phyloP scores from a whole-genome alignment of 1,140 invertebrate genomes.

The Oscheius sp. region DNA sequence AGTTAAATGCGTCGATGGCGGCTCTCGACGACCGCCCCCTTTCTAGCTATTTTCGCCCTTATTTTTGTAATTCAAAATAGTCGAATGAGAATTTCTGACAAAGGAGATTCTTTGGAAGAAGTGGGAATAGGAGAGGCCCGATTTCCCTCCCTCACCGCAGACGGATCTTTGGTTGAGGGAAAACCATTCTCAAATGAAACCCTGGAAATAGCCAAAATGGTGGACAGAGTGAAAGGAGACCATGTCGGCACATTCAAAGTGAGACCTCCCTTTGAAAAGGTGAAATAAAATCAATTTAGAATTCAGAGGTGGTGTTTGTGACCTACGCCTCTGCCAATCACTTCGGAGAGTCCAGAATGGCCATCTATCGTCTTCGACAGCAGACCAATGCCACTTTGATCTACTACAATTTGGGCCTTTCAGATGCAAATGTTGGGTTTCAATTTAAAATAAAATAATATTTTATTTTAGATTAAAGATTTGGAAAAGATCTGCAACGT shows the following conservation, averaged over 20 bases:
- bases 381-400: background rate
- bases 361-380: background rate
- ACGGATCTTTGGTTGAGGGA: background rate
- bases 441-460: background rate
- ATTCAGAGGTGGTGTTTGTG: background rate
- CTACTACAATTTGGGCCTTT: background rate
- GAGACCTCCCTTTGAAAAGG: background rate
- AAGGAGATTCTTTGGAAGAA: no score
- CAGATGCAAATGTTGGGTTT: background rate
- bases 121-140: background rate
- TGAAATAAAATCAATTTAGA: background rate
- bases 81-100: no score
- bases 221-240: background rate
- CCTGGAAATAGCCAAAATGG: background rate
- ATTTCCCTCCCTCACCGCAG: background rate
- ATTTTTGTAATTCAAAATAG: no score
- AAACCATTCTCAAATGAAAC: background rate
- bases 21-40: no score
- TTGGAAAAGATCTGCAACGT: background rate
- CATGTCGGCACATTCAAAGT: background rate
- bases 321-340: background rate
- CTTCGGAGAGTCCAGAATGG: background rate
- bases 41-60: no score
- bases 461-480: background rate
- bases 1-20: no score